phyloP scores from a whole-genome alignment of 1,140 invertebrate species.

The Drosophila nannoptera region DNA sequence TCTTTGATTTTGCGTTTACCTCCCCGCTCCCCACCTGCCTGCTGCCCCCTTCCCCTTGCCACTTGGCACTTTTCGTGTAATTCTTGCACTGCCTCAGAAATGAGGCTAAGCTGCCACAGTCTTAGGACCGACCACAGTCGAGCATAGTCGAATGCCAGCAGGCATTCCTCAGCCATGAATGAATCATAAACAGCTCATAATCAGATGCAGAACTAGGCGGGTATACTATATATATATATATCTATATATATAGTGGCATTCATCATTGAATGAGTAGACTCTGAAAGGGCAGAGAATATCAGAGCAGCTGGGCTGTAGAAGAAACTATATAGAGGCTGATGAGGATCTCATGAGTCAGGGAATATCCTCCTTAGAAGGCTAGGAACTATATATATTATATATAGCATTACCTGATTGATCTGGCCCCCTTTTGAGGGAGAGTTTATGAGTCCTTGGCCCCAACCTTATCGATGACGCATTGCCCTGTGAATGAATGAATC shows the following conservation, averaged over 20 bases:
- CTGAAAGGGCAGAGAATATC: neutral
- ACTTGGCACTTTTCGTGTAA: slow-evolving; percentile 63
- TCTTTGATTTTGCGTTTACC: slow-evolving; percentile 70
- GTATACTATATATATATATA: no score
- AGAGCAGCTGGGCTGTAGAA: no score
- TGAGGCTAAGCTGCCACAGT: slow-evolving; percentile 67
- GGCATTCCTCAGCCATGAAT: slow-evolving; percentile 16
- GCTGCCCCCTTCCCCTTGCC: slow-evolving; percentile 23
- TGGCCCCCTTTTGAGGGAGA: no score
- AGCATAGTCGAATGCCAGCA: slow-evolving; percentile 41
- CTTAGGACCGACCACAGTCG: slow-evolving; percentile 40
- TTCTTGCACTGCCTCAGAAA: slow-evolving; percentile 56
- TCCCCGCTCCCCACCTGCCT: slow-evolving; percentile 21
- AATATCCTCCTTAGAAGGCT: no score
- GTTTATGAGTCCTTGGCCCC: no score
- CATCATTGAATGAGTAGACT: neutral
- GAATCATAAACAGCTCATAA: neutral
- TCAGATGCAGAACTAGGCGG: neutral
- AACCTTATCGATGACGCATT: no score
- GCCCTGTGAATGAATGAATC: slow-evolving; percentile 9
- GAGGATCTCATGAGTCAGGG: no score
- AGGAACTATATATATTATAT: no score
- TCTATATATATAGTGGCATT: no score
- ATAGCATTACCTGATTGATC: no score
- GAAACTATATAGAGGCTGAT: no score